A percentile compares a stretch with the other conserved stretches of the same genome.
phyloP scores from a whole-genome alignment of 2,113 vertebrate species.

The Elanoides forficatus region DNA sequence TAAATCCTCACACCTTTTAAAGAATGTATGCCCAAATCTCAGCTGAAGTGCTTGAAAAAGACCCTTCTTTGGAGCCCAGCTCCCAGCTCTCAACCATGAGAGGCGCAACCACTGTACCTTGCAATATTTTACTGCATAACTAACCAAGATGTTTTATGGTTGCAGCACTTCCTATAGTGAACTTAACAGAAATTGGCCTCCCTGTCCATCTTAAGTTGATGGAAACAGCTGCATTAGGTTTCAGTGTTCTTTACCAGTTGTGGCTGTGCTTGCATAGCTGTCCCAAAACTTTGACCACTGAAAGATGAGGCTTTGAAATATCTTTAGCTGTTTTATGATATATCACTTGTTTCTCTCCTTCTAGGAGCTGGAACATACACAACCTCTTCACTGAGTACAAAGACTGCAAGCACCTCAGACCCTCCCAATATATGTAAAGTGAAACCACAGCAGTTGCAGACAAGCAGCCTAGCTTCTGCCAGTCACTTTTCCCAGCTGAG shows the following conservation, averaged over 20 bases:
- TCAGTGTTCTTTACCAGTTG: neutral
- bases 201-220: fast-evolving
- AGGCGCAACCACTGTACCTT: neutral
- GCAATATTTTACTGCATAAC: neutral
- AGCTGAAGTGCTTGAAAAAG: neutral
- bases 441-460: constrained; percentile 95
- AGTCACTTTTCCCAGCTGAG: constrained; percentile 93
- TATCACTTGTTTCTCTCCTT: neutral
- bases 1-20: neutral
- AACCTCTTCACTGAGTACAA: constrained; percentile 93
- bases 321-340: neutral
- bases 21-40: neutral
- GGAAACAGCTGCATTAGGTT: neutral
- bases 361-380: constrained; percentile 94
- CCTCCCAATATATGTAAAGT: constrained; percentile 99
- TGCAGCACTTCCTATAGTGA: neutral
- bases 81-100: neutral
- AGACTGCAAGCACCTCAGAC: constrained; percentile 93
- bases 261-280: neutral
- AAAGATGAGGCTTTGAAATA: neutral
- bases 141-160: neutral
- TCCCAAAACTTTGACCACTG: neutral
- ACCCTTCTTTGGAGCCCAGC: neutral
- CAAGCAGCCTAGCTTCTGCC: constrained; percentile 83
- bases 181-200: neutral